A percentile compares a stretch with the other conserved stretches of the same genome.
Evolutionary conservation across 2,797 vertebrate genomes (phyloP).

Genomic region (Catamblyrhynchus diadema): DNA sequence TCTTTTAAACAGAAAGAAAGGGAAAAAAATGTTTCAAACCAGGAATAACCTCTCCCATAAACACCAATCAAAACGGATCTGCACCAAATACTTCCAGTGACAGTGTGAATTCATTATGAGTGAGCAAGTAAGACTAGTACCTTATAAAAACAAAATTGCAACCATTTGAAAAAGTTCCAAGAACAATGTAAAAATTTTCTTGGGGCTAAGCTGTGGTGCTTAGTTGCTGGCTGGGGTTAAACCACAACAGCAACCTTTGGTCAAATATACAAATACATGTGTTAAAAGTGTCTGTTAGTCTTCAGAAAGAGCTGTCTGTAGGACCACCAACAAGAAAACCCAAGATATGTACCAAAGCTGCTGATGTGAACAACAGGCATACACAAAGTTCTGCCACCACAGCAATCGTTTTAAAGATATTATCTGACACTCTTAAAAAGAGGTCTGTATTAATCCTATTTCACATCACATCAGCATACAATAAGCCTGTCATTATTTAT

Average conservation of each 20-base stretch:
- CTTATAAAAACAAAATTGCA: background rate
- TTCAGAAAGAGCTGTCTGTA: background rate
- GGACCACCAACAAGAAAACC: background rate
- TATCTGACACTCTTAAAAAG: background rate
- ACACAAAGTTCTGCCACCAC: background rate
- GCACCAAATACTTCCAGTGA: background rate
- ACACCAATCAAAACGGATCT: rapidly evolving
- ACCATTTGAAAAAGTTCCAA: background rate
- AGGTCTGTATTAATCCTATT: constrained; percentile 13
- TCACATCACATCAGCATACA: constrained; percentile 15
- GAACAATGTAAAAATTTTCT: background rate
- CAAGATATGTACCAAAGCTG: background rate
- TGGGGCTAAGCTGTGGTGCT: background rate
- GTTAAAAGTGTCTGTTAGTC: background rate
- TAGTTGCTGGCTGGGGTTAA: background rate
- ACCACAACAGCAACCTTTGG: background rate
- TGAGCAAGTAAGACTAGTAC: background rate
- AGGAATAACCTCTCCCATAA: background rate
- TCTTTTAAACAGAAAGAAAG: background rate
- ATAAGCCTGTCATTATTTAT: background rate
- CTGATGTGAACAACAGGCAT: background rate
- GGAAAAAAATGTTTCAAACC: background rate
- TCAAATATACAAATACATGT: background rate
- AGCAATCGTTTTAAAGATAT: background rate
- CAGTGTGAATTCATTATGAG: background rate